These are phyloP conservation scores for Arvicola amphibius DNA, from an alignment of 2,797 vertebrate genomes.

Conservation along the genomic window DNA sequence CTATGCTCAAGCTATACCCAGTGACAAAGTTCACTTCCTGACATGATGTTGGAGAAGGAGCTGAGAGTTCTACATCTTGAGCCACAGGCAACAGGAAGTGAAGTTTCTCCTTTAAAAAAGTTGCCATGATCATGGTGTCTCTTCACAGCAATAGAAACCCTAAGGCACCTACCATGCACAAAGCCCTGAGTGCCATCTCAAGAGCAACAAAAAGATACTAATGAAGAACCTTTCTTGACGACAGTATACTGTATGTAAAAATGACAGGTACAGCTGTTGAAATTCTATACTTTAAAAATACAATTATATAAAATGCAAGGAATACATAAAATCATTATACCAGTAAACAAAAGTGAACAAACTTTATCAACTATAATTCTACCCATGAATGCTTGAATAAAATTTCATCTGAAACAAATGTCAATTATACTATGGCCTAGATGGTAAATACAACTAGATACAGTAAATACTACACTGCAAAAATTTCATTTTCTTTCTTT, in stretches of 20 bases:
- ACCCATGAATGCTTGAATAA: neutral
- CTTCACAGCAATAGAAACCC: neutral
- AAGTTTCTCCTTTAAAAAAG: neutral
- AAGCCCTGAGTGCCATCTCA: neutral
- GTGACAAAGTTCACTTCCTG: neutral
- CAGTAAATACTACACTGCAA: neutral
- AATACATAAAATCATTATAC: neutral
- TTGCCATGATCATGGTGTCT: neutral
- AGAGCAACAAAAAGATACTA: neutral
- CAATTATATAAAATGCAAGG: neutral
- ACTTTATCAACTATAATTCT: neutral
- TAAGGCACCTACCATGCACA: neutral
- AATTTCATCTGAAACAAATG: conserved; percentile 24
- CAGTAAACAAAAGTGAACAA: conserved; percentile 27
- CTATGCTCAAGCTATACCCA: neutral
- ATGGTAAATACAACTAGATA: neutral
- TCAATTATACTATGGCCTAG: neutral
- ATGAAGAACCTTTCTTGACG: neutral
- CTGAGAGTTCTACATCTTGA: too few relatives aligned
- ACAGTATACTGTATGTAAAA: neutral
- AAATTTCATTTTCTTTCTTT: neutral
- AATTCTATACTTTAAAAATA: conserved; percentile 5
- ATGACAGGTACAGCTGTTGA: neutral
- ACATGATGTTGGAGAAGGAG: too few relatives aligned
- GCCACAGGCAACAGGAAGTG: too few relatives aligned